Evolutionary conservation across 2,113 vertebrate genomes (phyloP).

Genomic region (Stegostoma tigrinum): DNA sequence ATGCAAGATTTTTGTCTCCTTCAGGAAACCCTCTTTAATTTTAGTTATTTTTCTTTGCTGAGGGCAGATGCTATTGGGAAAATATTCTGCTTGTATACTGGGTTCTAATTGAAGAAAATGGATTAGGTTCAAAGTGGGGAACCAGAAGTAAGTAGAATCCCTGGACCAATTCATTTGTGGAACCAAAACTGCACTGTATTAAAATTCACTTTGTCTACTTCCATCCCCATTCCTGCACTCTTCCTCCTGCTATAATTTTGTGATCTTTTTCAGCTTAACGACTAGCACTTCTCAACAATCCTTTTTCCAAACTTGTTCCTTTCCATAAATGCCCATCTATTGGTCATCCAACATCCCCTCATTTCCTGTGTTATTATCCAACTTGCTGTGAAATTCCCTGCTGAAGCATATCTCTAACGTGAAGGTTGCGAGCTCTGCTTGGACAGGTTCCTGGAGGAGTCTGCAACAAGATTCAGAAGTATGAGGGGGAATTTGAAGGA

Average conservation of each 20-base stretch:
- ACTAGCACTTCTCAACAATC: background rate
- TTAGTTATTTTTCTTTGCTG: background rate
- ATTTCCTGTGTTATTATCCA: background rate
- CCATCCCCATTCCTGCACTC: background rate
- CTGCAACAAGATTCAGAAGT: too few species aligned
- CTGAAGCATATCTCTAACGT: background rate
- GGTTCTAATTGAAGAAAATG: background rate
- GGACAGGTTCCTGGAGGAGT: too few species aligned
- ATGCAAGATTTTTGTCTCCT: background rate
- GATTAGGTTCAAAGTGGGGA: background rate
- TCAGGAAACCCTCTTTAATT: background rate
- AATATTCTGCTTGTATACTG: background rate
- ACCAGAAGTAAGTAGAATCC: too few species aligned
- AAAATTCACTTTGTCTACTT: background rate
- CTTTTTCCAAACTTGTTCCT: background rate
- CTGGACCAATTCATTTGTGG: too few species aligned
- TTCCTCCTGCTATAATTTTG: too few species aligned
- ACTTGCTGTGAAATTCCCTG: background rate
- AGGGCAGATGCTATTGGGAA: background rate
- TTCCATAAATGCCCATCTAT: background rate
- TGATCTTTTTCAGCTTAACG: background rate
- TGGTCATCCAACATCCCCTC: too few species aligned
- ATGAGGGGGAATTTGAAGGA: too few species aligned
- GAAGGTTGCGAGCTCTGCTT: too few species aligned
- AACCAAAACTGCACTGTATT: background rate